phyloP scores from a whole-genome alignment of 2,797 vertebrate genomes.

The Propithecus perrieri region DNA sequence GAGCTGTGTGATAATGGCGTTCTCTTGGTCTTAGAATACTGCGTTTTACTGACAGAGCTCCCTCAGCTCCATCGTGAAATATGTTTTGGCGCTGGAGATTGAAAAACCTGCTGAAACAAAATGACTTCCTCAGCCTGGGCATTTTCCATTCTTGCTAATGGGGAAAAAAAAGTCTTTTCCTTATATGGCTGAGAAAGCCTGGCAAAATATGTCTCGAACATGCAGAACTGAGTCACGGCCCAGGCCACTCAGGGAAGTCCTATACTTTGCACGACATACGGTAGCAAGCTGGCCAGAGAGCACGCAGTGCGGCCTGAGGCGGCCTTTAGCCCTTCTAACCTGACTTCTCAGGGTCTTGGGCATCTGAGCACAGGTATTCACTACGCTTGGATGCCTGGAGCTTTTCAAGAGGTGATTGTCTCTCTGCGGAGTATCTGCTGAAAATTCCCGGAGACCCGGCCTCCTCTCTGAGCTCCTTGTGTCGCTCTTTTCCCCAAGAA shows the following conservation, averaged over 20 bases:
- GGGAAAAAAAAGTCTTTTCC: neutral
- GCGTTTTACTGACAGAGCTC: neutral
- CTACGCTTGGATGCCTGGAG: neutral
- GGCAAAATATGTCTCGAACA: neutral
- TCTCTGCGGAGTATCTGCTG: neutral
- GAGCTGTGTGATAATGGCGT: neutral
- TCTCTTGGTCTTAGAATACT: neutral
- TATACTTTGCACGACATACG: neutral
- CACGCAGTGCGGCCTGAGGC: neutral
- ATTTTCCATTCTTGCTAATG: neutral
- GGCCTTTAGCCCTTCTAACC: neutral
- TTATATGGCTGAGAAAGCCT: neutral
- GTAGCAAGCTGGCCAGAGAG: neutral
- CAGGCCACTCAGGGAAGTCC: neutral
- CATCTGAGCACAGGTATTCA: neutral
- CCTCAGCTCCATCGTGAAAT: neutral
- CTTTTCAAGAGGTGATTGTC: neutral
- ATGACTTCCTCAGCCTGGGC: neutral
- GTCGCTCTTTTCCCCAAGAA: too few species aligned
- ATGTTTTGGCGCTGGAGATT: neutral
- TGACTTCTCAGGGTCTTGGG: neutral
- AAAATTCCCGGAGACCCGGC: too few species aligned
- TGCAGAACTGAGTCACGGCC: neutral
- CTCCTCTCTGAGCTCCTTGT: accelerated
- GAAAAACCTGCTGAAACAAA: neutral